Evolutionary conservation across 2,888 invertebrate genomes (phyloP), one percentile per base, ranked within the genome.

Genomic region (Andrena bucephala): DNA sequence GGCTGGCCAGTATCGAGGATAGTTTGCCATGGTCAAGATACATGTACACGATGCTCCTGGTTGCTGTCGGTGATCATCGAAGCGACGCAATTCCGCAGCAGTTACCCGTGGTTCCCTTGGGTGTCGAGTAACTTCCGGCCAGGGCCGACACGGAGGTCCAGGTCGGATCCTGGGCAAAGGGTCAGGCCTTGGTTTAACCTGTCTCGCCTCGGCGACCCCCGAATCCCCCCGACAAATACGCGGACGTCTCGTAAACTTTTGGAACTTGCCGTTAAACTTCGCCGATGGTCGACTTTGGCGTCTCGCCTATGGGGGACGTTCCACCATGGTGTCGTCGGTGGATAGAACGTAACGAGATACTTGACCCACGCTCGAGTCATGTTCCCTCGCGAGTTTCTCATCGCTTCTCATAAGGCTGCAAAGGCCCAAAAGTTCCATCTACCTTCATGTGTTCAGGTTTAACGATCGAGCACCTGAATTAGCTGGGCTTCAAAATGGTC

Each of bases 191-290:
- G 71, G 84, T 84, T 85, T 84, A 84, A 84, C 77, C 77, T 76
- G 84, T 71, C 77, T 57, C 48, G 77, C 62, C 54, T 54, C 62
- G 67, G 2, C 71, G 73, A 80, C 62, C 78, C 57, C 60, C 36
- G 79, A 74, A 71, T 80, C 68, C 83, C 42, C 77, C 63, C 72
- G 75, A 84, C 84, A 85, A 84, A 85, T 81, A 78, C 81, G 76
- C 27, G 77, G 74, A 81, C 71, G 72, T 84, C 84, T 84, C 84
- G 73, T 81, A 84, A 85, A 85, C 82, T 85, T 82, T 62, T 68
- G 8, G 27, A 67, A 82, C 74, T 82, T 83, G 62, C 74, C 82
- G 70, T 77, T 83, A 71, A 83, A 78, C 83, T 83, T 65, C 52
- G 72, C 10, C 68, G 76, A 69, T 77, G 72, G 82, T 81, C 77